These are phyloP conservation scores for Butastur rufipennis DNA, from an alignment of 2,113 vertebrate genomes.

Conservation along the genomic window DNA sequence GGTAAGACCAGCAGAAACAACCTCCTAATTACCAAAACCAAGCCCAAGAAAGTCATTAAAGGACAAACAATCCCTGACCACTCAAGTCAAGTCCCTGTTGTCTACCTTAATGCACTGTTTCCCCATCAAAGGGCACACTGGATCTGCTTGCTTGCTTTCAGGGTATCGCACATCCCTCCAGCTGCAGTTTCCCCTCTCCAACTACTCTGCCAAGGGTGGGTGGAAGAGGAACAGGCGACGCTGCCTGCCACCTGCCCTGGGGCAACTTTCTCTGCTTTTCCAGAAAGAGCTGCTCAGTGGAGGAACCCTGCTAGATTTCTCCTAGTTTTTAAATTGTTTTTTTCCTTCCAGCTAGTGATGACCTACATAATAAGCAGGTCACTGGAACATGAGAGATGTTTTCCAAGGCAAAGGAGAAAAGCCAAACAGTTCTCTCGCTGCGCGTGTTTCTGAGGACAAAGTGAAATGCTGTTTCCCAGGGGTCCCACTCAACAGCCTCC, in stretches of 20 bases:
- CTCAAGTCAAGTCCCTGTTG: neutral
- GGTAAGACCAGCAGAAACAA: neutral
- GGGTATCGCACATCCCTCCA: neutral
- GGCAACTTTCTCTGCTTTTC: neutral
- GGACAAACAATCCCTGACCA: neutral
- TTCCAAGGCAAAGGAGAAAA: neutral
- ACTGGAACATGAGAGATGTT: neutral
- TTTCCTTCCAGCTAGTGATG: neutral
- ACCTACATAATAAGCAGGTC: slow-evolving; percentile 62
- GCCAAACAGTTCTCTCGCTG: neutral
- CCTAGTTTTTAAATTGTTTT: slow-evolving; percentile 8
- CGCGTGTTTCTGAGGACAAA: neutral
- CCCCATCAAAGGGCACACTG: neutral
- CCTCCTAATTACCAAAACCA: neutral
- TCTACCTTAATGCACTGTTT: neutral
- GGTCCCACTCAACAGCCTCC: neutral
- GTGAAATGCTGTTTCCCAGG: neutral
- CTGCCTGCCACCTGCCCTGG: neutral
- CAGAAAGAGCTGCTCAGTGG: neutral
- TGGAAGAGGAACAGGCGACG: neutral
- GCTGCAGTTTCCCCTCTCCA: neutral
- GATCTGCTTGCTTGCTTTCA: neutral
- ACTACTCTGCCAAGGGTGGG: neutral
- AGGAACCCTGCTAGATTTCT: neutral
- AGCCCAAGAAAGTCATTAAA: neutral